These are phyloP conservation scores for Zaprionus ornatus DNA, from an alignment of 1,140 invertebrate species.

Conservation along the genomic window DNA sequence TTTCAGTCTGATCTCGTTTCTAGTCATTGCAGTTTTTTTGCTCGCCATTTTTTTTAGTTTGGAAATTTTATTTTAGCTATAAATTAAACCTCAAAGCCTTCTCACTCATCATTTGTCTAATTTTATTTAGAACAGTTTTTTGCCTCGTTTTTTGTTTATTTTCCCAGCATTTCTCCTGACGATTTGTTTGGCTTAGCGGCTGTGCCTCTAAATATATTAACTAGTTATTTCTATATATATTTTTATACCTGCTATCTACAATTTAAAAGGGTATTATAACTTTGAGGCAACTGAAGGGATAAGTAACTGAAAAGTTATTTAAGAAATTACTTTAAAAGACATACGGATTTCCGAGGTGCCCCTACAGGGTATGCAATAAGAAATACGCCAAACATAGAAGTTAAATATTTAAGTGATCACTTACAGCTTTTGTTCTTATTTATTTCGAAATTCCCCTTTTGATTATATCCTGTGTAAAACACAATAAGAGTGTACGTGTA, in stretches of 20 bases:
- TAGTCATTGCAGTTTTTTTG: slow-evolving; percentile 44
- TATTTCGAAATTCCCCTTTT: slow-evolving; percentile 13
- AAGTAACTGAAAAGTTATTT: too few species aligned
- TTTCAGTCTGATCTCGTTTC: slow-evolving; percentile 65
- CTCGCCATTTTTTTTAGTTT: slow-evolving; percentile 42
- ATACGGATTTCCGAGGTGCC: too few species aligned
- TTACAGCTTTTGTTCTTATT: neutral
- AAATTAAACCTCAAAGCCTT: slow-evolving; percentile 77
- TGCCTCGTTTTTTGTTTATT: slow-evolving; percentile 62
- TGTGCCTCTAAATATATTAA: slow-evolving; percentile 52
- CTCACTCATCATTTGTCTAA: slow-evolving; percentile 79
- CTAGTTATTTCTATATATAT: slow-evolving; percentile 38
- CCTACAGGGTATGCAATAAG: too few species aligned
- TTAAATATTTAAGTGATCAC: too few species aligned
- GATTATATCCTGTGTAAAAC: neutral
- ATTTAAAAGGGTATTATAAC: too few species aligned
- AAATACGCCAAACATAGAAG: too few species aligned
- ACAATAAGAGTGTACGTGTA: neutral
- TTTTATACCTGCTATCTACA: neutral
- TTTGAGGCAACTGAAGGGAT: too few species aligned
- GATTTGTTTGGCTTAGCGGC: slow-evolving; percentile 66
- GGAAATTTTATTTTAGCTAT: slow-evolving; percentile 74
- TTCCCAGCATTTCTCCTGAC: slow-evolving; percentile 58
- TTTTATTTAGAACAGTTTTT: slow-evolving; percentile 60
- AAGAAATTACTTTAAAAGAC: too few species aligned